A percentile compares a stretch with the other conserved stretches of the same genome.
phyloP scores from a whole-genome alignment of 2,888 invertebrate genomes.

The Chrysina gloriosa region DNA sequence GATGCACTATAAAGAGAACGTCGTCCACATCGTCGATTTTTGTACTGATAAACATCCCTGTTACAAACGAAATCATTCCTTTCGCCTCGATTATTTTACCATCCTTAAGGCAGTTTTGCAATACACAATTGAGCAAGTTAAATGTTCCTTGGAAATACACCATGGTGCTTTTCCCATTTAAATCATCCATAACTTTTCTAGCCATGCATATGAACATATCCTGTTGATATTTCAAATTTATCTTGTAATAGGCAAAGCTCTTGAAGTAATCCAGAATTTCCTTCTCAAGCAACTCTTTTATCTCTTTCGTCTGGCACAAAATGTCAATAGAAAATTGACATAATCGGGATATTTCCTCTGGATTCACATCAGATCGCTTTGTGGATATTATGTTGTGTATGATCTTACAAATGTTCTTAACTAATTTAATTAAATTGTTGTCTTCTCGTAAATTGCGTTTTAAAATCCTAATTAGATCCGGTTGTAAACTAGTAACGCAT shows the following conservation, averaged over 20 bases:
- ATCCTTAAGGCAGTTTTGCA: slow-evolving; percentile 1
- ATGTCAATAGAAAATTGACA: slow-evolving; percentile 29
- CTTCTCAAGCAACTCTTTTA: slow-evolving; percentile 2
- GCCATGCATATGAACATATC: neutral
- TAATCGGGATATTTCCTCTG: slow-evolving; percentile 4
- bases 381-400: neutral
- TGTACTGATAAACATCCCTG: neutral
- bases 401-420: slow-evolving; percentile 7
- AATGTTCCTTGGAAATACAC: neutral
- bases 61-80: neutral
- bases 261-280: slow-evolving; percentile 3
- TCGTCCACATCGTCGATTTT: neutral
- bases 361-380: neutral
- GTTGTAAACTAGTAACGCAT: neutral
- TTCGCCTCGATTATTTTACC: neutral
- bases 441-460: neutral
- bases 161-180: neutral
- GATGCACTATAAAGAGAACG: neutral
- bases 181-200: neutral
- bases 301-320: neutral
- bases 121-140: neutral
- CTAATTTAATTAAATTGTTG: neutral
- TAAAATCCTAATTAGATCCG: slow-evolving; percentile 1
- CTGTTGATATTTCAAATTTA: neutral
- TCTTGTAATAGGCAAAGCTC: neutral